phyloP scores from a whole-genome alignment of 2,797 vertebrate species.

The Chloroceryle inda region DNA sequence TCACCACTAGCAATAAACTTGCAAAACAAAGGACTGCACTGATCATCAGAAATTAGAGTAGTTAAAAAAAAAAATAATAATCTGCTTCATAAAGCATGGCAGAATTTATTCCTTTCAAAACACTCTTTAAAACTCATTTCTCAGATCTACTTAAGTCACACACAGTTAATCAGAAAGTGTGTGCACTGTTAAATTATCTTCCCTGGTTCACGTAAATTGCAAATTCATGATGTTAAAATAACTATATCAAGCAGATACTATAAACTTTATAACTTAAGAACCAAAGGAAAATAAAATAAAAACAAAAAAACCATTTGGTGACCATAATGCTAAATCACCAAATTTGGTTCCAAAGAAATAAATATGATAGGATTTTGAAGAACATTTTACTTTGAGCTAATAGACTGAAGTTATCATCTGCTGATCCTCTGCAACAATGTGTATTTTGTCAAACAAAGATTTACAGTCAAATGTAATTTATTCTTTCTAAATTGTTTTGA shows the following conservation, averaged over 20 bases:
- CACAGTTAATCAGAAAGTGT: conserved; percentile 71
- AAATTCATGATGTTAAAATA: conserved; percentile 68
- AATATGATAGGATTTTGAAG: conserved; percentile 46
- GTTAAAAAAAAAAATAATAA: not conserved
- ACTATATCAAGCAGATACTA: conserved; percentile 43
- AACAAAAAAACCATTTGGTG: conserved; percentile 5
- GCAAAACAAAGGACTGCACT: conserved; percentile 1
- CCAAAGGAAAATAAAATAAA: conserved; percentile 47
- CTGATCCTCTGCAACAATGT: conserved; percentile 50
- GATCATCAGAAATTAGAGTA: conserved; percentile 5
- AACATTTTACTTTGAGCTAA: conserved; percentile 55
- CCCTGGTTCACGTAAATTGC: conserved; percentile 63
- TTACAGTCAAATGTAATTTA: conserved; percentile 54
- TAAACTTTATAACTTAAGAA: conserved; percentile 63
- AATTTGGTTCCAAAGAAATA: conserved; percentile 44
- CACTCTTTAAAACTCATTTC: conserved; percentile 61
- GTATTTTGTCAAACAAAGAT: conserved; percentile 61
- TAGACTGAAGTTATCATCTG: conserved; percentile 52
- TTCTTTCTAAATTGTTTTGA: not conserved
- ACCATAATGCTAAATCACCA: conserved; percentile 32
- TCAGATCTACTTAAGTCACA: conserved; percentile 72
- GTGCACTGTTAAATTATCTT: conserved; percentile 70
- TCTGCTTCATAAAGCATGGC: conserved; percentile 26
- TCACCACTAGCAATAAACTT: not conserved
- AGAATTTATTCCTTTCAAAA: conserved; percentile 64